Conservation (phyloP, 2,888 invertebrate genomes). For the Pseudococcus longispinus region DNA sequence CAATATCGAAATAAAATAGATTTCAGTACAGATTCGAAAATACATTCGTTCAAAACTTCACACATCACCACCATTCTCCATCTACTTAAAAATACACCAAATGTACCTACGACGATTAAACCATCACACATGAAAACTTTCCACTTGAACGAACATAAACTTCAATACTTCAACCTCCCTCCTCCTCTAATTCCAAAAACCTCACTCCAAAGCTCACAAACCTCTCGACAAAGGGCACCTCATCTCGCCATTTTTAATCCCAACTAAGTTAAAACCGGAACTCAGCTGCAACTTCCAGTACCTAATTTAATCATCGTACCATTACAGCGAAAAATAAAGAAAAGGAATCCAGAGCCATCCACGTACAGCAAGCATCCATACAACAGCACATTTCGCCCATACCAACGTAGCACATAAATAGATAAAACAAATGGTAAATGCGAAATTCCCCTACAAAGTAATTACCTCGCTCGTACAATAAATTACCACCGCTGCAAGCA, state of each 20-base stretch:
- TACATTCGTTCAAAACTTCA: no score
- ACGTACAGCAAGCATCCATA: not conserved
- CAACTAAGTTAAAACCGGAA: not conserved
- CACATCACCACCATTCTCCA: no score
- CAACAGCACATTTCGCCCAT: not conserved
- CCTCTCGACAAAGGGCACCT: not conserved
- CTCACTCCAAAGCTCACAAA: no score
- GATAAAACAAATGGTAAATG: constrained; percentile 28
- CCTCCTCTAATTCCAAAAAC: no score
- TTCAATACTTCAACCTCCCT: no score
- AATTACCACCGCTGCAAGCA: not conserved
- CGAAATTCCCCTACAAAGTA: constrained; percentile 29
- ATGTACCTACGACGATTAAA: no score
- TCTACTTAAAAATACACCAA: no score
- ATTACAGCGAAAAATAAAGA: not conserved
- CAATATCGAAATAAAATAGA: no score
- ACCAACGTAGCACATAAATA: not conserved
- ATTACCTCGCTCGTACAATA: constrained; percentile 17
- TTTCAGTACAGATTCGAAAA: no score
- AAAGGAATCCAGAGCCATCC: not conserved
- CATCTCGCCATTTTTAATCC: not conserved
- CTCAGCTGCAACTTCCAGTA: not conserved
- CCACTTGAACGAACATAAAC: no score
- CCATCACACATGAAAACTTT: no score
- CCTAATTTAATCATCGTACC: constrained; percentile 20